Evolutionary conservation across 2,888 invertebrate species (phyloP), one percentile per base, ranked within the genome.

Genomic region (Diplazon laetatorius): DNA sequence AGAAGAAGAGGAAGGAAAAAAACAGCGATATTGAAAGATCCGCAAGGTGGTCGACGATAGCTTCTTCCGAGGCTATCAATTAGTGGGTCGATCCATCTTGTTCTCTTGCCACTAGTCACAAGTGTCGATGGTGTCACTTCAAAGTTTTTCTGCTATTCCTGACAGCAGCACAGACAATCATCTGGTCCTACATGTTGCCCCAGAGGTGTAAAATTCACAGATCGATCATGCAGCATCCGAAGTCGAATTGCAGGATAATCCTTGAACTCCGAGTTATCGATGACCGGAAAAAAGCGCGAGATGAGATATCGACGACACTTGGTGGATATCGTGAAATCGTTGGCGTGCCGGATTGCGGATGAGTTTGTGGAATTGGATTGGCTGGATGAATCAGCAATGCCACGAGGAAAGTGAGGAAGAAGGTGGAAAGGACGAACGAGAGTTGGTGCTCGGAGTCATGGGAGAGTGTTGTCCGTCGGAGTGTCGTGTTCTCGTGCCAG

Each of bases 51-150:
- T 76, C 80, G 77, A 80, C 63, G 71, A 44, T 74, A 46, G 42
- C 16, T 77, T 22, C 46, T 48, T 68, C 76, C 60, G 72, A 66
- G 71, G 72, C 83, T 85, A 86, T 86, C 86, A 86, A 86, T 86
- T 86, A 85, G 80, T 82, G 52, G 76, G 83, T 86, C 83, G 85
- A n/a, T n/a, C n/a, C n/a, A n/a, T n/a, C n/a, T 86, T 86, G 85
- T 85, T 80, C 74, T 37, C 59, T 60, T 62, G 76, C 76, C 80
- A 78, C 79, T 78, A 66, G 66, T 55, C 39, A 66, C 62, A 76
- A 82, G 77, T 80, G 83, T 81, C 83, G 80, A 84, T 82, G 80
- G 78, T 57, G n/a, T n/a, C n/a, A n/a, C 44, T 46, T 50, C 22
- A 52, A 16, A 8, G n/a, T 14, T 20, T 57, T 46, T 16, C 18